Percentiles rank a stretch among this genome's conserved stretches.
Conservation (phyloP, 2,888 invertebrate genomes). For the Patella ulyssiponensis region DNA sequence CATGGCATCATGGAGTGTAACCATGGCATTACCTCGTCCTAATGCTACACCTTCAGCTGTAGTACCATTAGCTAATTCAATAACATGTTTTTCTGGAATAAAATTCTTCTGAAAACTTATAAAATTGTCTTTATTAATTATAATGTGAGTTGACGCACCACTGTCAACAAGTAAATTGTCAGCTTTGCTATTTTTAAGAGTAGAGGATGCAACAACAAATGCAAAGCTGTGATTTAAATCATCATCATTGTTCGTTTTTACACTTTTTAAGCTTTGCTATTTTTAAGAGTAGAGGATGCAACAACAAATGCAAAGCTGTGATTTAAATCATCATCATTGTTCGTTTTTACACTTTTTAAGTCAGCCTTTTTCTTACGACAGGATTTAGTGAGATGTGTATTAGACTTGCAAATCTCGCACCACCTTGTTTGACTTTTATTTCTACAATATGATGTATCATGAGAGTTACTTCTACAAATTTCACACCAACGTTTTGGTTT, state of each 20-base stretch:
- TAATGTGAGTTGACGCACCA: slow-evolving; percentile 42
- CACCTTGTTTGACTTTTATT: background rate
- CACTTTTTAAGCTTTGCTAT: too few relatives aligned
- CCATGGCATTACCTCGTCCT: slow-evolving; percentile 24
- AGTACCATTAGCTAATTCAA: slow-evolving; percentile 33
- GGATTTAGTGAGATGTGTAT: slow-evolving; percentile 14
- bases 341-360: background rate
- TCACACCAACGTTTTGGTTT: too few relatives aligned
- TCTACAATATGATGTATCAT: too few relatives aligned
- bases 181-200: too few relatives aligned
- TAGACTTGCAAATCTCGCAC: slow-evolving; percentile 14
- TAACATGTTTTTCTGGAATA: slow-evolving; percentile 34
- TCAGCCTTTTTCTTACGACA: background rate
- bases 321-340: background rate
- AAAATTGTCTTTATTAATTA: slow-evolving; percentile 38
- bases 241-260: too few relatives aligned
- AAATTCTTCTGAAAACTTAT: slow-evolving; percentile 34
- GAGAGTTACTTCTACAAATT: too few relatives aligned
- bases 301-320: background rate
- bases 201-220: too few relatives aligned
- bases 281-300: background rate
- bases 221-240: too few relatives aligned
- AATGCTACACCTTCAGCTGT: slow-evolving; percentile 22
- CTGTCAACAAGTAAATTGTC: slow-evolving; percentile 38
- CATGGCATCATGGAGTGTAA: too few relatives aligned